Base-by-base conservation (phyloP, 2,888 invertebrate species). In the Dryococelus australis region DNA sequence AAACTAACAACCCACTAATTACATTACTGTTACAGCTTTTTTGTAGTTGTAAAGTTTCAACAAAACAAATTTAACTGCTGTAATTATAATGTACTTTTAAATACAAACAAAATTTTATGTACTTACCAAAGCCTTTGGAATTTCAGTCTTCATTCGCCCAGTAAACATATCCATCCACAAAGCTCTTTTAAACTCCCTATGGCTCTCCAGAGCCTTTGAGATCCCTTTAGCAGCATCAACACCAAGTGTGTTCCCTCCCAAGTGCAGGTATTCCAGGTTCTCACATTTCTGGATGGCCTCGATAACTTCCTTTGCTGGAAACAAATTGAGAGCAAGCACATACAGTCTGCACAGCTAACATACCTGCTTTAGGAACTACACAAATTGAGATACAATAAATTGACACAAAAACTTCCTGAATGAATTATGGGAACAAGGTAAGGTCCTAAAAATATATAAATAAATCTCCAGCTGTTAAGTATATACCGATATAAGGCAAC, bases 141-240 rank as follows among this genome's bases (percentile, higher is more conserved):
- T 99, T 93, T 99, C 99, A 0, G 96, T 95, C 92, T 99, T 99
- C 93, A 98, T 95, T 85, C 99, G 94, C 0, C 99, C 97, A 0
- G 99, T 99, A 92, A 99, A 99, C 95, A 99, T 96, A 91, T 99
- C 99, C 88, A 98, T 98, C 97, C 99, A 99, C 87, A 97, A 92
- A 0, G 98, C 98, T 89, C 94, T 93, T 91, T 96, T 95, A 89
- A 97, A 94, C 91, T 97, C 96, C 0, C 96, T 96, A 90, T 97
- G 97, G 27, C 93, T 94, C 90, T 96, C 95, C 83, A 99, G 92
- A 0, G 97, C 96, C 91, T 96, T 95, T 0, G 97, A 97, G 87
- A 99, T 96, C 0, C 95, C 97, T 91, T 96, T 94, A 0, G 99
- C 97, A 0, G 98, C 99, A 26, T 96, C 95, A 20, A 98, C 97